Evolutionary conservation across 2,888 invertebrate species (phyloP).

Genomic region (Scaptomyza parva): DNA sequence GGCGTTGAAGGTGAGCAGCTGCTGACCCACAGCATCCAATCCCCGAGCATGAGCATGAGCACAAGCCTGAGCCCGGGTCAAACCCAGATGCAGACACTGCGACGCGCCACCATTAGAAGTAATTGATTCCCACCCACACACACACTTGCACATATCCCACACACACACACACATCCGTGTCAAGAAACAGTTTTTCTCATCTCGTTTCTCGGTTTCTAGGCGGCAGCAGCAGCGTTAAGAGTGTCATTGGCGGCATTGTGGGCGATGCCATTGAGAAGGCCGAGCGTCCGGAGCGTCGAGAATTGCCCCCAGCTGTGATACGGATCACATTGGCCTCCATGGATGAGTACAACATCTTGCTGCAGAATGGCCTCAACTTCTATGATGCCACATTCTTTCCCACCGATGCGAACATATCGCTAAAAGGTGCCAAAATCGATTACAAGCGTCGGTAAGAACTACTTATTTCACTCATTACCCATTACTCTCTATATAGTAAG

Average conservation of each 20-base stretch:
- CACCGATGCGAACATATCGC: constrained; percentile 90
- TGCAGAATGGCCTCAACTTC: constrained; percentile 94
- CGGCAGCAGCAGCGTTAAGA: constrained; percentile 52
- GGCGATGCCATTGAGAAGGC: constrained; percentile 71
- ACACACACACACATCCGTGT: not conserved
- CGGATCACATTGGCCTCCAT: constrained; percentile 91
- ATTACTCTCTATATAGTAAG: not conserved
- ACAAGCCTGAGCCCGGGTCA: constrained; percentile 33
- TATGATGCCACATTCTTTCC: constrained; percentile 95
- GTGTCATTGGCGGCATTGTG: constrained; percentile 52
- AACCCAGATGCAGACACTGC: constrained; percentile 61
- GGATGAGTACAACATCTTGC: constrained; percentile 91
- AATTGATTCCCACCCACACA: constrained; percentile 44
- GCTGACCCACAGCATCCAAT: constrained; percentile 31
- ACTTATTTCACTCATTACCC: too few relatives aligned
- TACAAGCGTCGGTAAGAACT: constrained; percentile 84
- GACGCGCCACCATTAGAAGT: constrained; percentile 71
- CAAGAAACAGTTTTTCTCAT: not conserved
- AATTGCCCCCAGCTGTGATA: constrained; percentile 88
- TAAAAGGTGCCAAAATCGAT: constrained; percentile 87
- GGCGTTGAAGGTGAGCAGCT: constrained; percentile 81
- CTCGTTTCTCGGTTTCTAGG: not conserved
- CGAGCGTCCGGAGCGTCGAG: constrained; percentile 84
- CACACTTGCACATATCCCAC: not conserved
- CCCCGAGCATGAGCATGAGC: constrained; percentile 34